These are phyloP conservation scores for Phyllotreta cruciferae DNA, from an alignment of 2,888 invertebrate genomes.

Conservation along the genomic window DNA sequence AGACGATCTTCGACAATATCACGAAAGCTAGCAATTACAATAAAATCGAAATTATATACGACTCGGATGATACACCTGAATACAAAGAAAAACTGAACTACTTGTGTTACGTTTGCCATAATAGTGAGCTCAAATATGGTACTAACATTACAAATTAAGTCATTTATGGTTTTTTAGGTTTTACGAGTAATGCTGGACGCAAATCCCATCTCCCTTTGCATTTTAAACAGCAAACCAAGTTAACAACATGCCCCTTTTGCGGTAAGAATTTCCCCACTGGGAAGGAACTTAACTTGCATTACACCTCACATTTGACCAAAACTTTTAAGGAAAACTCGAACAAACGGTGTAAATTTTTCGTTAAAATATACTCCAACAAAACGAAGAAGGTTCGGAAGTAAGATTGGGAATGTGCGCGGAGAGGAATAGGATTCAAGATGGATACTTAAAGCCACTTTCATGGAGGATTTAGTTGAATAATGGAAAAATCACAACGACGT, in stretches of 20 bases:
- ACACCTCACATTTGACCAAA: constrained; percentile 5
- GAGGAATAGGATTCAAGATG: too few relatives aligned
- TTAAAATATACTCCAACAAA: neutral
- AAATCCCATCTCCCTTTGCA: constrained; percentile 4
- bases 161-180: neutral
- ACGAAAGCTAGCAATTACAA: constrained; percentile 2
- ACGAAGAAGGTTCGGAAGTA: too few relatives aligned
- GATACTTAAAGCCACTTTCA: too few relatives aligned
- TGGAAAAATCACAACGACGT: too few relatives aligned
- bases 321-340: neutral
- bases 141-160: too few relatives aligned
- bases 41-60: constrained; percentile 6
- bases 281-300: constrained; percentile 5
- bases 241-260: constrained; percentile 16
- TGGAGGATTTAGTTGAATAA: too few relatives aligned
- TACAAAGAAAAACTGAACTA: constrained; percentile 1
- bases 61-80: neutral
- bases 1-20: constrained; percentile 1
- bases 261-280: constrained; percentile 7
- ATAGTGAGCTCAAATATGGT: neutral
- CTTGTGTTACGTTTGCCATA: constrained; percentile 2
- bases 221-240: neutral
- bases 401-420: too few relatives aligned
- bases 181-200: neutral
- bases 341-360: constrained; percentile 9